Percentiles rank a stretch among this genome's conserved stretches.
These are phyloP conservation scores for Diorhabda sublineata DNA, from an alignment of 1,140 invertebrate genomes.

Conservation along the genomic window DNA sequence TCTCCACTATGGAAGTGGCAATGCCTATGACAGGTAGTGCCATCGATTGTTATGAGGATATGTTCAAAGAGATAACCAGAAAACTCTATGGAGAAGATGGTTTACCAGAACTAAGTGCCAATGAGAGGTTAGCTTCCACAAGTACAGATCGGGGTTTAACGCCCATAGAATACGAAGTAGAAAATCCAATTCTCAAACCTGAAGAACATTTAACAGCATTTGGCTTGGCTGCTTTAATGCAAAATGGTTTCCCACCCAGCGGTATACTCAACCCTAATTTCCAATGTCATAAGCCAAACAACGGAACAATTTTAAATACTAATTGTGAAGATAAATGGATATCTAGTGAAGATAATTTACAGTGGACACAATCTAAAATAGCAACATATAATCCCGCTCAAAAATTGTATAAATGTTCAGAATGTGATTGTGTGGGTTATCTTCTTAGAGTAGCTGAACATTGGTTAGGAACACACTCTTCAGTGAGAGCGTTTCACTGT, in stretches of 20 bases:
- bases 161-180: constrained; percentile 48
- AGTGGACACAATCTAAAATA: constrained; percentile 68
- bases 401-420: constrained; percentile 68
- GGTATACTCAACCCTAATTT: constrained; percentile 56
- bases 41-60: constrained; percentile 66
- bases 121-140: constrained; percentile 45
- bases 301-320: constrained; percentile 38
- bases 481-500: constrained; percentile 68
- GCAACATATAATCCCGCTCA: constrained; percentile 68
- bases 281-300: constrained; percentile 48
- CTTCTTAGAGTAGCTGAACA: constrained; percentile 76
- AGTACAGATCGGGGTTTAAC: constrained; percentile 43
- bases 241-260: constrained; percentile 63
- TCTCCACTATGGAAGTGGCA: constrained; percentile 45
- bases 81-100: constrained; percentile 85
- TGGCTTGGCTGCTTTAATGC: constrained; percentile 66
- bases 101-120: constrained; percentile 51
- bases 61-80: constrained; percentile 84
- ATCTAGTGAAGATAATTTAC: constrained; percentile 61
- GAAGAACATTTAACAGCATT: constrained; percentile 65
- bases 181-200: constrained; percentile 54
- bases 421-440: constrained; percentile 75
- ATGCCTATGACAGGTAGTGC: constrained; percentile 51
- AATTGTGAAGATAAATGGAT: constrained; percentile 64
- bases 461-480: constrained; percentile 76